Conservation (phyloP, 1,140 invertebrate species). For the Cotesia vestalis region DNA sequence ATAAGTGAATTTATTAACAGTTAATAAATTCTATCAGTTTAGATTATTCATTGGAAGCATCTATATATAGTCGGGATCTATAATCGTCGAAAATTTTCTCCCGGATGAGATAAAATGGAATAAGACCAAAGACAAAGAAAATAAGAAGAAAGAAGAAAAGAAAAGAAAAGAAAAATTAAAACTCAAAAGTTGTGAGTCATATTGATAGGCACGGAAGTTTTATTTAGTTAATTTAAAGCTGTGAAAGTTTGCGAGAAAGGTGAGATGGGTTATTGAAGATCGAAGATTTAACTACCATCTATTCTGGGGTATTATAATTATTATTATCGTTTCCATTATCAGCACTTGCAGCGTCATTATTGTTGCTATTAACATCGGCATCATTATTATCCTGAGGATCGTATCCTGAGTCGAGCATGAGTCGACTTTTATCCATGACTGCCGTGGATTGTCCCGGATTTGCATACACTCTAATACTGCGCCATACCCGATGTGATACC, state of each 20-base stretch:
- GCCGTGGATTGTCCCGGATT: slow-evolving; percentile 11
- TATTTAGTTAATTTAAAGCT: neutral
- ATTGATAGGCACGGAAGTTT: neutral
- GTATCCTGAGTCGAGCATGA: neutral
- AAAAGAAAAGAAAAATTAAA: neutral
- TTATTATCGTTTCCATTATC: slow-evolving; percentile 30
- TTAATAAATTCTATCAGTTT: too few species aligned
- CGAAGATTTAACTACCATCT: too few species aligned
- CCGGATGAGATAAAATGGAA: too few species aligned
- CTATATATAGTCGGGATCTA: too few species aligned
- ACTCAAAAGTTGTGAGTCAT: neutral
- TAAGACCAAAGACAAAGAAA: too few species aligned
- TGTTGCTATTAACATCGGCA: neutral
- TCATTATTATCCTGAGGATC: slow-evolving; percentile 17
- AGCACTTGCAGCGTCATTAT: slow-evolving; percentile 23
- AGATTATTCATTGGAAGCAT: too few species aligned
- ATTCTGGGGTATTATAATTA: neutral
- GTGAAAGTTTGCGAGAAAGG: slow-evolving; percentile 6
- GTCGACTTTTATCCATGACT: slow-evolving; percentile 31
- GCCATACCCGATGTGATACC: neutral
- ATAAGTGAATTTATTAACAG: too few species aligned
- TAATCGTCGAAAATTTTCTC: too few species aligned
- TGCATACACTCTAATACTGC: slow-evolving; percentile 9
- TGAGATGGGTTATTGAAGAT: too few species aligned
- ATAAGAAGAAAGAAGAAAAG: too few species aligned